Evolutionary conservation across 2,113 vertebrate genomes (phyloP), one percentile per base, ranked within the genome.

Genomic region (Kryptolebias marmoratus): DNA sequence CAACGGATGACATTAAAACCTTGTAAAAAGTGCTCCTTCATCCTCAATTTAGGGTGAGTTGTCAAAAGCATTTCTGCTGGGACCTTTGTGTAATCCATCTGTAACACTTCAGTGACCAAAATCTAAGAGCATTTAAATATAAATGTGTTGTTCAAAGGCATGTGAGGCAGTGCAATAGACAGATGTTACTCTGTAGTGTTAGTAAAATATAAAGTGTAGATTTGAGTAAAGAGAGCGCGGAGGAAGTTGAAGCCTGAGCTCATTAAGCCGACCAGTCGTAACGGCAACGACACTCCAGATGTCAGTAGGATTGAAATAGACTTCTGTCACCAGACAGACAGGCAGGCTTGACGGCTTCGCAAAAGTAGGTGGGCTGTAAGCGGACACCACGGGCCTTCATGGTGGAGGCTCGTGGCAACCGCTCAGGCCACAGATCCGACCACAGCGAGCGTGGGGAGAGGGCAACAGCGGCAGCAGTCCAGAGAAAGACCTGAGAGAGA

Each of bases 231-330:
- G 60, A 50, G 8, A 62, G 36, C 2, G 12, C 30, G 42, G 73
- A 55, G 0, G 8, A 4, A 1, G 15, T 32, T 16, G 54, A 64
- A 61, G 61, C 61, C 52, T 22, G 36, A 73, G 22, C 39, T 65
- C 57, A 73, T 62, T 60, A 22, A 68, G 65, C 66, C 14, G 61
- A 75, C 47, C 78, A 71, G 70, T 50, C 13, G 31, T 31, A 63
- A 57, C 57, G 71, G 68, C 61, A 64, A 66, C 73, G 77, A 81
- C 80, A 78, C 73, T 82, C 58, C 67, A 81, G 84, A 45, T 81
- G 71, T 74, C 66, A 13, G 62, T 52, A 39, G 68, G 79, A 82
- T 63, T 70, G 64, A 89, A 90, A 88, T 86, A 90, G 80, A 77
- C 74, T 53, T 58, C 62, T 69, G 84, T 87, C 75, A 85, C 76